phyloP scores from a whole-genome alignment of 2,797 vertebrate species.

The Typhlichthys subterraneus region DNA sequence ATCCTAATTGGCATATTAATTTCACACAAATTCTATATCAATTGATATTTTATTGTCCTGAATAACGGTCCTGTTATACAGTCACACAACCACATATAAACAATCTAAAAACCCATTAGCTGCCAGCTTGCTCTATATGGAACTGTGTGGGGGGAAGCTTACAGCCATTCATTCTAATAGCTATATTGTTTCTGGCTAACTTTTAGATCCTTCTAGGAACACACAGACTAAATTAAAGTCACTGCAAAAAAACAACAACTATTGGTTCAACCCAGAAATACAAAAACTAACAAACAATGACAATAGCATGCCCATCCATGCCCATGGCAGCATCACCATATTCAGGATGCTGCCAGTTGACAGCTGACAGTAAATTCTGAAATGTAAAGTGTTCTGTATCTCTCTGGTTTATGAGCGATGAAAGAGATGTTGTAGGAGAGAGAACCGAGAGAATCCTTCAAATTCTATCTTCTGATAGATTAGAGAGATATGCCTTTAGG shows the following conservation, averaged over 20 bases:
- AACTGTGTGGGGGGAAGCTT: neutral
- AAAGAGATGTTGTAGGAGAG: too few species aligned
- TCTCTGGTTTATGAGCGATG: too few species aligned
- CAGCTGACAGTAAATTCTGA: too few species aligned
- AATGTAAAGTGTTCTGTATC: too few species aligned
- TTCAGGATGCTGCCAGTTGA: too few species aligned
- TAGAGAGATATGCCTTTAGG: neutral
- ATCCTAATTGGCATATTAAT: neutral
- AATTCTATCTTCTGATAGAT: neutral
- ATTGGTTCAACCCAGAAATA: conserved; percentile 19
- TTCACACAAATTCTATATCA: too few species aligned
- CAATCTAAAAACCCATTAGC: neutral
- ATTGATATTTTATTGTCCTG: too few species aligned
- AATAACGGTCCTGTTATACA: too few species aligned
- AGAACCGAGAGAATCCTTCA: neutral
- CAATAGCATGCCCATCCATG: too few species aligned
- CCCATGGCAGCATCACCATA: too few species aligned
- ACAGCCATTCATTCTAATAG: neutral
- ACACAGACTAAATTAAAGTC: conserved; percentile 10
- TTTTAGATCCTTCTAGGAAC: conserved; percentile 5
- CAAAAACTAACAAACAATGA: too few species aligned
- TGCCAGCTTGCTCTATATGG: neutral
- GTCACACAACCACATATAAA: neutral
- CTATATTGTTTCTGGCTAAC: conserved; percentile 1
- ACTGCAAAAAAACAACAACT: conserved; percentile 26